These are phyloP conservation scores for Megamerina dolium DNA, from an alignment of 2,888 invertebrate genomes.

Conservation along the genomic window DNA sequence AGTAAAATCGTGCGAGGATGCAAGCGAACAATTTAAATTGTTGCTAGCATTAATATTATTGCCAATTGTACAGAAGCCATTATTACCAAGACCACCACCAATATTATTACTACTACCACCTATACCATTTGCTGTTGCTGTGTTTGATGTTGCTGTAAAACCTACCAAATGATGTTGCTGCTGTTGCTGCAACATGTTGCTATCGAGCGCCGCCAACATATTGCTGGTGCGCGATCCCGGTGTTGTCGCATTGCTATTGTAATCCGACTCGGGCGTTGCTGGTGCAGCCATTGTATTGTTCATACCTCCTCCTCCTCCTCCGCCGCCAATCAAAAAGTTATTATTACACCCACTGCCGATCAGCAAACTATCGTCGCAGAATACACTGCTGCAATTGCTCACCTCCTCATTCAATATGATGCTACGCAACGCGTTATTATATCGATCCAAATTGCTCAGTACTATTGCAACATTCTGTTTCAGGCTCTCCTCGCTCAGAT, in stretches of 20 bases:
- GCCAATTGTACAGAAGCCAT: slow-evolving; percentile 21
- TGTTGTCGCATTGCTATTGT: slow-evolving; percentile 49
- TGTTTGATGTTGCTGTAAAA: slow-evolving; percentile 22
- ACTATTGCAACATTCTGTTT: slow-evolving; percentile 50
- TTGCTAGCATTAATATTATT: slow-evolving; percentile 21
- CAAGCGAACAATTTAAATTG: slow-evolving; percentile 48
- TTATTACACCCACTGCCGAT: slow-evolving; percentile 25
- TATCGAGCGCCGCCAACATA: slow-evolving; percentile 23
- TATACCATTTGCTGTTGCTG: slow-evolving; percentile 27
- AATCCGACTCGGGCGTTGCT: slow-evolving; percentile 46
- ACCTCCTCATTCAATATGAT: slow-evolving; percentile 48
- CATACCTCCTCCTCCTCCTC: slow-evolving; percentile 5
- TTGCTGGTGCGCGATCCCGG: slow-evolving; percentile 34
- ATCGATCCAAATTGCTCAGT: slow-evolving; percentile 48
- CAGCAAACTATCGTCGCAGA: slow-evolving; percentile 32
- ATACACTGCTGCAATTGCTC: slow-evolving; percentile 36
- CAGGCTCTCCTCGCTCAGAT: slow-evolving; percentile 49
- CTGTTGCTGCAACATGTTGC: slow-evolving; percentile 26
- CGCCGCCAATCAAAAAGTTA: slow-evolving; percentile 18
- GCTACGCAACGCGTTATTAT: slow-evolving; percentile 47
- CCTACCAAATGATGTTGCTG: slow-evolving; percentile 35
- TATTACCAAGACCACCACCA: slow-evolving; percentile 20
- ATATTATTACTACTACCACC: slow-evolving; percentile 26
- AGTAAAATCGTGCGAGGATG: slow-evolving; percentile 58
- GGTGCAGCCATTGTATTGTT: slow-evolving; percentile 28